These are phyloP conservation scores for Endomychus coccineus DNA, from an alignment of 2,888 invertebrate genomes.

Conservation along the genomic window DNA sequence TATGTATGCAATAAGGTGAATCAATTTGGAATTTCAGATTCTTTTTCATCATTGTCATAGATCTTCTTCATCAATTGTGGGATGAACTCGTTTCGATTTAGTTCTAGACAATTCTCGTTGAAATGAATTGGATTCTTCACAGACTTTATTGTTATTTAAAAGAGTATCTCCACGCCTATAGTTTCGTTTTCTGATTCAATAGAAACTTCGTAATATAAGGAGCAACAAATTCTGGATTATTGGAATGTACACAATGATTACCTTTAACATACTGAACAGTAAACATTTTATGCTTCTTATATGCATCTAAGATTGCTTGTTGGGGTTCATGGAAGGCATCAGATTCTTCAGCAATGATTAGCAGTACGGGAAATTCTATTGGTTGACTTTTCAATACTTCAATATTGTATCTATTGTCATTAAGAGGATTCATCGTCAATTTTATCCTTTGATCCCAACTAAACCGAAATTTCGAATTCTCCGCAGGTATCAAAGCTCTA, in stretches of 20 bases:
- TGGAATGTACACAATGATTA: conserved; percentile 56
- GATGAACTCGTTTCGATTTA: too few relatives aligned
- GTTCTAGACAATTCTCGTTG: too few relatives aligned
- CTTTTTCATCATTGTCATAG: too few relatives aligned
- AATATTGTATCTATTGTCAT: conserved; percentile 29
- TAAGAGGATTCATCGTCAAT: conserved; percentile 36
- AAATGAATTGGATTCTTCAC: too few relatives aligned
- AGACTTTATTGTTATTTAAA: too few relatives aligned
- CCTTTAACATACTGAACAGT: conserved; percentile 44
- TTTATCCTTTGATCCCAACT: conserved; percentile 51
- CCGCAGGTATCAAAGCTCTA: conserved; percentile 42
- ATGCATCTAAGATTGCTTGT: conserved; percentile 23
- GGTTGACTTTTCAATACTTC: conserved; percentile 35
- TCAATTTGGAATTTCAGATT: too few relatives aligned
- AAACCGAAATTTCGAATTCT: conserved; percentile 46
- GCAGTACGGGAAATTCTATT: conserved; percentile 37
- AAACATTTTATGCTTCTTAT: conserved; percentile 30
- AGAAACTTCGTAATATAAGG: conserved; percentile 32
- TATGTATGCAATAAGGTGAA: too few relatives aligned
- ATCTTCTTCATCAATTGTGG: too few relatives aligned
- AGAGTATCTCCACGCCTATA: too few relatives aligned
- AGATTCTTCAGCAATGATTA: conserved; percentile 31
- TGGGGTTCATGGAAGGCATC: conserved; percentile 23
- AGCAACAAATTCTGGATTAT: conserved; percentile 49
- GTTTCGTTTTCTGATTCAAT: conserved; percentile 25